A percentile compares a stretch with the other conserved stretches of the same genome.
Evolutionary conservation across 2,113 vertebrate genomes (phyloP).

Genomic region (Gallinago undulata): DNA sequence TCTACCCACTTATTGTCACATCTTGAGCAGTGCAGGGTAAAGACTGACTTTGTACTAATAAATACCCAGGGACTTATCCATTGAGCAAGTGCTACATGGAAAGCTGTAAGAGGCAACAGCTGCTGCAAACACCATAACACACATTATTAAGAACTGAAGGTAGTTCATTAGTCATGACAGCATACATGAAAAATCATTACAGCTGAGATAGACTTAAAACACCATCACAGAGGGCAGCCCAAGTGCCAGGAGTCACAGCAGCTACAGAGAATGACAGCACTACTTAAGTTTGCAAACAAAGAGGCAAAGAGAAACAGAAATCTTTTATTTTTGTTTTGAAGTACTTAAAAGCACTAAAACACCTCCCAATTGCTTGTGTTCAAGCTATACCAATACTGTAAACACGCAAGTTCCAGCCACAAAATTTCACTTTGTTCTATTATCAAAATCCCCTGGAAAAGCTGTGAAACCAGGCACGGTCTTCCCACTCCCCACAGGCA

Average conservation of each 20-base stretch:
- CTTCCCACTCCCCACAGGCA: background rate
- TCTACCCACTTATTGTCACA: background rate
- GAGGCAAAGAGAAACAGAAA: background rate
- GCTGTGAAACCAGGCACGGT: background rate
- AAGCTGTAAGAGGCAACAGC: background rate
- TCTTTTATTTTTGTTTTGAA: background rate
- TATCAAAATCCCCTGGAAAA: background rate
- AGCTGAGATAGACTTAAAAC: background rate
- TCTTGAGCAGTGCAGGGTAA: accelerated
- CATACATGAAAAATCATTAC: background rate
- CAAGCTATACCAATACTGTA: background rate
- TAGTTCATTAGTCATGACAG: background rate
- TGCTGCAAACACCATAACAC: background rate
- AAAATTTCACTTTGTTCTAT: background rate
- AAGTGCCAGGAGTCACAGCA: background rate
- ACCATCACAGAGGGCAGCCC: background rate
- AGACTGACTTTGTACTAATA: background rate
- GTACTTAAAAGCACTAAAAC: background rate
- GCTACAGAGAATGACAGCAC: background rate
- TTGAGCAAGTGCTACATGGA: background rate
- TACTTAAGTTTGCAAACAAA: background rate
- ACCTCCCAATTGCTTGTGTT: background rate
- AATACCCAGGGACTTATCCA: background rate
- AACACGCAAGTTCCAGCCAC: background rate
- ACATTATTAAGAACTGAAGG: background rate